Percentiles rank a stretch among this genome's conserved stretches.
Evolutionary conservation across 2,113 vertebrate genomes (phyloP).

Genomic region (Menura novaehollandiae): DNA sequence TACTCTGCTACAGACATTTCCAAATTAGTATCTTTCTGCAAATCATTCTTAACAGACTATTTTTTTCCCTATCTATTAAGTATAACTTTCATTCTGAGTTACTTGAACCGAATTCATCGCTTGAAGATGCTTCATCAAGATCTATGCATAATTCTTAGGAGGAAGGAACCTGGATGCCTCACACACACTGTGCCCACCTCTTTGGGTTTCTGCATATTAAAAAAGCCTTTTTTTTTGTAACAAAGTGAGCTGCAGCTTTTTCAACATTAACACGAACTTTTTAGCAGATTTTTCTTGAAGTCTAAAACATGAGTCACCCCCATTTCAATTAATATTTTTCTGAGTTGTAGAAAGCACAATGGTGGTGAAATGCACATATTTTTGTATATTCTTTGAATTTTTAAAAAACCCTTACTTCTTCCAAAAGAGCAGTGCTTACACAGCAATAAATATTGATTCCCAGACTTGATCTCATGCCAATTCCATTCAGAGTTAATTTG

Average conservation of each 20-base stretch:
- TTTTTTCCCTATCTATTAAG: neutral
- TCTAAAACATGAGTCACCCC: neutral
- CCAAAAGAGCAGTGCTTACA: neutral
- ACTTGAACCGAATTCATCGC: neutral
- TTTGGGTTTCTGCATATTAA: neutral
- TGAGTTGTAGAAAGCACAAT: neutral
- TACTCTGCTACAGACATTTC: neutral
- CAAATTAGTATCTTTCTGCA: neutral
- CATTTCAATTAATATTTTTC: neutral
- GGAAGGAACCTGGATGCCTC: neutral
- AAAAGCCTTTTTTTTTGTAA: neutral
- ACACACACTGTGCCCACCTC: neutral
- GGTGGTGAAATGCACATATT: neutral
- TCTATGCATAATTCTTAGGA: neutral
- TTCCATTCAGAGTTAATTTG: neutral
- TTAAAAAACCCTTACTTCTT: neutral
- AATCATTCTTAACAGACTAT: neutral
- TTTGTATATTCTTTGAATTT: neutral
- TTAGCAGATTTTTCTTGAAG: neutral
- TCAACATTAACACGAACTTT: neutral
- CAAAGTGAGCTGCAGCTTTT: neutral
- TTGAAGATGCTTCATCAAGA: neutral
- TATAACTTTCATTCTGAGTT: neutral
- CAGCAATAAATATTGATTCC: neutral
- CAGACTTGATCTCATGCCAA: neutral